Base-by-base conservation (phyloP, 2,888 invertebrate genomes). In the Drosophila koepferae region DNA sequence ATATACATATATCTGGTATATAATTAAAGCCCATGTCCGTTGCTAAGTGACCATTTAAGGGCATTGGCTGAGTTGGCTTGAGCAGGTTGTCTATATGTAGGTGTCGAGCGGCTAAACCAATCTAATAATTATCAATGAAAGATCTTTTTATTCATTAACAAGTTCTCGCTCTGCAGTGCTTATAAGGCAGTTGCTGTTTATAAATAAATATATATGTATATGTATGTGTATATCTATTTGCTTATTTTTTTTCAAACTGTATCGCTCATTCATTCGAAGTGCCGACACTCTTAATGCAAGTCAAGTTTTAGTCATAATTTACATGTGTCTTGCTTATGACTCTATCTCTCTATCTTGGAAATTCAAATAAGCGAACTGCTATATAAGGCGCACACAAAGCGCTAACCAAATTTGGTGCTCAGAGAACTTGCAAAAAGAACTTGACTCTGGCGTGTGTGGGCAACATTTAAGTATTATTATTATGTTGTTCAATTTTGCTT, bases 51-150 rank as follows among this genome's bases (percentile, higher is more conserved):
- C 85, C 86, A 84, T 85, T 84, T 85, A 66, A 82, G 85, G 85
- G 86, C 81, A 84, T 76, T 73, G 61, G 56, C 40, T 74, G 67
- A 69, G 76, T 76, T 76, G 70, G 66, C 69, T 16, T 12, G 60
- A 64, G 49, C 78, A 75, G 74, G 54, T 75, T 78, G 56, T 58
- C 54, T 64, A 67, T 72, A 64, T 64, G 74, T 69, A 73, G 75
- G 77, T 73, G 77, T 76, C 41, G 60, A 51, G 43, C 63, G 49
- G 44, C 63, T 72, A 72, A 55, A 81, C 72, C 81, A 80, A 81
- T 75, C 86, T 79, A 82, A 80, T 82, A 77, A 86, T 86, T 86
- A 86, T 86, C 86, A 86, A 86, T 86, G 86, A 81, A 82, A 68
- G 80, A 87, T 85, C 80, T 81, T 66, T 72, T 74, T 63, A 56